These are phyloP conservation scores for Setipinna tenuifilis DNA, from an alignment of 2,797 vertebrate genomes.

Conservation along the genomic window DNA sequence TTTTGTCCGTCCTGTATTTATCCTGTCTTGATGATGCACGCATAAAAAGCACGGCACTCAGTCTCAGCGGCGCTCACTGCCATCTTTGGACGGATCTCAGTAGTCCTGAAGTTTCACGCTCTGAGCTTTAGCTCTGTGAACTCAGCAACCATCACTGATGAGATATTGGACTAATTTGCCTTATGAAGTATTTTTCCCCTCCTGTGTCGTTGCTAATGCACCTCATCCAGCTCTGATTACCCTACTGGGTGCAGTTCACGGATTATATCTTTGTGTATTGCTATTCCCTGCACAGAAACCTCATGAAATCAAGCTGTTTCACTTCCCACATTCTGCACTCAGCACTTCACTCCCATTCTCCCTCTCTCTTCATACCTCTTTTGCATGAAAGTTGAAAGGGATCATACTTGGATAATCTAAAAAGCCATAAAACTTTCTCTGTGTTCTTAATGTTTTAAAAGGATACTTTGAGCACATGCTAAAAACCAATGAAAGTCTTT, in stretches of 20 bases:
- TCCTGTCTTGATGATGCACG: neutral
- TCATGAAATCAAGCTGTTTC: constrained; percentile 7
- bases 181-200: constrained; percentile 22
- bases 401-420: neutral
- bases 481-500: neutral
- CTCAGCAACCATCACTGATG: constrained; percentile 6
- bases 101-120: neutral
- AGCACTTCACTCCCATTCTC: constrained; percentile 11
- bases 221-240: constrained; percentile 18
- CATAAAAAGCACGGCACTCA: neutral
- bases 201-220: constrained; percentile 21
- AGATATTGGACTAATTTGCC: constrained; percentile 25
- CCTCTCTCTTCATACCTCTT: neutral
- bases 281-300: constrained; percentile 1
- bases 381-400: neutral
- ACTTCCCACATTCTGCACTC: neutral
- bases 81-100: neutral
- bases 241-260: constrained; percentile 18
- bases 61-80: neutral
- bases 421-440: neutral
- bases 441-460: neutral
- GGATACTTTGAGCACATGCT: neutral
- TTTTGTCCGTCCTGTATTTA: neutral
- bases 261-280: constrained; percentile 16
- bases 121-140: constrained; percentile 13